These are phyloP conservation scores for Eupsilia transversa DNA, from an alignment of 2,888 invertebrate species.

Conservation along the genomic window DNA sequence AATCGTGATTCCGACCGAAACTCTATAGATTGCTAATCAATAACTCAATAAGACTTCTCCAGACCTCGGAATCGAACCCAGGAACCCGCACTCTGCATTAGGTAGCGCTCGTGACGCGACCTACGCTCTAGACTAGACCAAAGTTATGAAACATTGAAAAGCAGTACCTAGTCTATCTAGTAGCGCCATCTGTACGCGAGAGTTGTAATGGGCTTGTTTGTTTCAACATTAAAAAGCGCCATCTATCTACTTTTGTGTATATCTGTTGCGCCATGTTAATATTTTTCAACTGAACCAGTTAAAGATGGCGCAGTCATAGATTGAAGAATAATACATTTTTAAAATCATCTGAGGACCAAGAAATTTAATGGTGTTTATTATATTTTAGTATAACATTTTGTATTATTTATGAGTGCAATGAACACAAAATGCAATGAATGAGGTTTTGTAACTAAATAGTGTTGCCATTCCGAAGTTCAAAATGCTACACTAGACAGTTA, in stretches of 20 bases:
- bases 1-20: neutral
- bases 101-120: no score
- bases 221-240: constrained; percentile 2
- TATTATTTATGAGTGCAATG: no score
- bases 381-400: no score
- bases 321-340: neutral
- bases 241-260: neutral
- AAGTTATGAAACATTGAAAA: neutral
- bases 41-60: neutral
- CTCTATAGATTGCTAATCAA: no score
- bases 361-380: neutral
- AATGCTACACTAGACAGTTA: constrained; percentile 17
- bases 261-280: neutral
- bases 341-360: neutral
- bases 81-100: neutral
- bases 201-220: neutral
- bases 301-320: constrained; percentile 14
- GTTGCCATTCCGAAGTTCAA: constrained; percentile 28
- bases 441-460: constrained; percentile 13
- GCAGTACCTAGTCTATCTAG: no score
- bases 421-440: no score
- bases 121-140: no score
- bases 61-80: neutral
- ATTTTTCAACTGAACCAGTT: neutral
- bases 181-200: constrained; percentile 13